Conservation (phyloP, 1,140 invertebrate genomes). For the Panulirus ornatus region DNA sequence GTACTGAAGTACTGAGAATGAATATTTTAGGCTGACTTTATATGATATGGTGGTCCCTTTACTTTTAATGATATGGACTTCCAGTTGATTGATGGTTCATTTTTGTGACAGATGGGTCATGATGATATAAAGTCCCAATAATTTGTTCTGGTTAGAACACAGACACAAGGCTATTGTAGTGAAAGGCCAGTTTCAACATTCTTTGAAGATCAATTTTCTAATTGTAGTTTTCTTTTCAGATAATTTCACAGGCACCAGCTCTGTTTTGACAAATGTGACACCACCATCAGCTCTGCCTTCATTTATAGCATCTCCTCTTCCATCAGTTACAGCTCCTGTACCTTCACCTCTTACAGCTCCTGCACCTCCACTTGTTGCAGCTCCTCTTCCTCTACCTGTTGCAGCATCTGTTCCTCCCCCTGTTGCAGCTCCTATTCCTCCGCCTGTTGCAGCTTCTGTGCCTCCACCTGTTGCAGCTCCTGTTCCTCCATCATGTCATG, state of each 20-base stretch:
- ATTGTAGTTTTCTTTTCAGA: constrained; percentile 40
- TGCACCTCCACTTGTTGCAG: not conserved
- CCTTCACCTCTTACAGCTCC: not conserved
- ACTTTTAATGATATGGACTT: too few species aligned
- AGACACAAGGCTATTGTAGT: too few species aligned
- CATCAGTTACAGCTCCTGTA: constrained; percentile 6
- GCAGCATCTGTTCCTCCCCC: not conserved
- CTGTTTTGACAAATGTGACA: constrained; percentile 80
- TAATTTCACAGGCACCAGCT: constrained; percentile 6
- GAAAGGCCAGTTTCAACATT: too few species aligned
- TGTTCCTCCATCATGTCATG: not conserved
- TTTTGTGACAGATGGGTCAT: too few species aligned
- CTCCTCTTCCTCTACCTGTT: not conserved
- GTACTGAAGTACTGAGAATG: too few species aligned
- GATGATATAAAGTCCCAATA: too few species aligned
- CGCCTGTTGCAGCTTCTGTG: not conserved
- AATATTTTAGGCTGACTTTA: too few species aligned
- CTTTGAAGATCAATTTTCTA: too few species aligned
- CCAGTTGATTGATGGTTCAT: too few species aligned
- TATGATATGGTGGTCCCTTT: too few species aligned
- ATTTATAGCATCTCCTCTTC: constrained; percentile 78
- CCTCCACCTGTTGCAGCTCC: not conserved
- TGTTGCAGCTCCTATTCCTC: not conserved
- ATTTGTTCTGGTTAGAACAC: too few species aligned
- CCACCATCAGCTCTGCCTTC: constrained; percentile 82